phyloP scores from a whole-genome alignment of 2,888 invertebrate genomes.

The Frankliniella fusca region DNA sequence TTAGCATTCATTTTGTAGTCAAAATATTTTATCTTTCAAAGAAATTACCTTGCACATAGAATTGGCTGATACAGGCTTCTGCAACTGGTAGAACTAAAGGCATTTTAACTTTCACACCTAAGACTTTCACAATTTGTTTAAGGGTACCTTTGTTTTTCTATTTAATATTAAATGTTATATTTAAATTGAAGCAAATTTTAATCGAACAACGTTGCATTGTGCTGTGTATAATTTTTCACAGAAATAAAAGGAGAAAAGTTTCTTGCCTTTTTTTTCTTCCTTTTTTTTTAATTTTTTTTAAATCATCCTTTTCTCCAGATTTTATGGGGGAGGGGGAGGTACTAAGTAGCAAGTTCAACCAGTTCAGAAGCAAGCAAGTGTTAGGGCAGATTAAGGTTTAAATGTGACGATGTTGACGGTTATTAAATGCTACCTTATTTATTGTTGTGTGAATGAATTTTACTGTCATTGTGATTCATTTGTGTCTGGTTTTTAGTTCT shows the following conservation, averaged over 20 bases:
- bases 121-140: no score
- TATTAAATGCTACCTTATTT: neutral
- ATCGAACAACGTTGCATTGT: neutral
- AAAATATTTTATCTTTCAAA: slow-evolving; percentile 15
- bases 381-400: neutral
- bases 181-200: neutral
- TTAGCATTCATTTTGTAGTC: slow-evolving; percentile 14
- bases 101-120: neutral
- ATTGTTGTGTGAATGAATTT: slow-evolving; percentile 18
- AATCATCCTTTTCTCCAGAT: neutral
- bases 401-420: neutral
- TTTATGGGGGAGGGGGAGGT: neutral
- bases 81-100: neutral
- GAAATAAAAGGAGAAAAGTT: neutral
- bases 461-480: slow-evolving; percentile 6
- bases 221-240: neutral
- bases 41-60: slow-evolving; percentile 13
- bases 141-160: neutral
- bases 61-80: neutral
- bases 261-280: neutral
- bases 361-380: neutral
- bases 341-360: neutral
- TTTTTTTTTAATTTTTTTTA: neutral
- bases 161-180: neutral
- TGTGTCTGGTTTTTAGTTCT: slow-evolving; percentile 20